These are phyloP conservation scores for Cremastobaeus sp. DNA, from an alignment of 2,888 invertebrate genomes.

Conservation along the genomic window DNA sequence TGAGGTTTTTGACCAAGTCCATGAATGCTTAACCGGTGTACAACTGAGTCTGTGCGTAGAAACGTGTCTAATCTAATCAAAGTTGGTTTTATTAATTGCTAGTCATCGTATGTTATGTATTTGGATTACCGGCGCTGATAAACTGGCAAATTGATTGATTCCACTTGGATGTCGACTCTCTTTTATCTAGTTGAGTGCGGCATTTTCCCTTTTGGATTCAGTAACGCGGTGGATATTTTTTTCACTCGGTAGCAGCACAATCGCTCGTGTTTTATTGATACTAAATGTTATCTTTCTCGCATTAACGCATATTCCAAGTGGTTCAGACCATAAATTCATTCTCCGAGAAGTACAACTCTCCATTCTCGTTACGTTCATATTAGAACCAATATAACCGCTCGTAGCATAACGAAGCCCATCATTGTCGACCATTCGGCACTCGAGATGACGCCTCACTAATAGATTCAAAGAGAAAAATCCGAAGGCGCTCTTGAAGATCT, in stretches of 20 bases:
- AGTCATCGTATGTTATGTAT: too few relatives aligned
- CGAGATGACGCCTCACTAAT: conserved; percentile 27
- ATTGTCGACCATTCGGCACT: conserved; percentile 53
- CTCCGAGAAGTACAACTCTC: conserved; percentile 11
- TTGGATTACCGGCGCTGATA: too few relatives aligned
- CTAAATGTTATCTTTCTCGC: conserved; percentile 18
- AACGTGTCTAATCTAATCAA: too few relatives aligned
- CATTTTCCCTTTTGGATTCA: too few relatives aligned
- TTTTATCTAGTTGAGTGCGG: too few relatives aligned
- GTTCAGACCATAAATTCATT: conserved; percentile 32
- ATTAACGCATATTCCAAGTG: conserved; percentile 14
- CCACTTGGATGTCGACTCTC: too few relatives aligned
- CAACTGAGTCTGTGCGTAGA: too few relatives aligned
- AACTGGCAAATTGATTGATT: too few relatives aligned
- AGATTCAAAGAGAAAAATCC: conserved; percentile 1
- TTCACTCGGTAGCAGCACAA: conserved; percentile 33
- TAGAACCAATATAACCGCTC: conserved; percentile 34
- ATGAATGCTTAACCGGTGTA: too few relatives aligned
- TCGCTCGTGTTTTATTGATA: conserved; percentile 10
- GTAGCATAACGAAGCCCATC: conserved; percentile 21
- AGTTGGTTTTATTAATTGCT: too few relatives aligned
- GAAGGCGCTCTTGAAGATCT: conserved; percentile 2
- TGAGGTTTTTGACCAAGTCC: too few relatives aligned
- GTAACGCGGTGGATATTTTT: too few relatives aligned
- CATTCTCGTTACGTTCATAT: conserved; percentile 35